These are phyloP conservation scores for Pantherophis vulpinus DNA, from an alignment of 2,797 vertebrate genomes.

Conservation along the genomic window DNA sequence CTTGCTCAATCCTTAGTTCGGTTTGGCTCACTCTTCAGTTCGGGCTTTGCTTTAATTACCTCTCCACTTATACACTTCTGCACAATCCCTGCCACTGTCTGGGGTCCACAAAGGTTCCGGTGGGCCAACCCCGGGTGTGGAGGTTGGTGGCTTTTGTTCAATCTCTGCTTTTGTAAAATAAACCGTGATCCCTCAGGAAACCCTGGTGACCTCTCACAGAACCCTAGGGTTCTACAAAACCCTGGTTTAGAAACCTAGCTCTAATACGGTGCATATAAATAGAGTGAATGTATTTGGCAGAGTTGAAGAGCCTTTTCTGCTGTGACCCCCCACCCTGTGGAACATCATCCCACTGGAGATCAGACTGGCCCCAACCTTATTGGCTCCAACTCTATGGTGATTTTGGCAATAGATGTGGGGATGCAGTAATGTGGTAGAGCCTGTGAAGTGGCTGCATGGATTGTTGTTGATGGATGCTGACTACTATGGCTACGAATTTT, in stretches of 20 bases:
- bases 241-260: background rate
- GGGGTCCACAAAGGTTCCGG: background rate
- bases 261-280: background rate
- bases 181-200: background rate
- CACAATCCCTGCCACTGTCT: background rate
- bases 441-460: background rate
- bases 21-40: background rate
- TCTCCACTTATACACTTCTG: background rate
- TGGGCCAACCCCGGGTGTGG: background rate
- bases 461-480: background rate
- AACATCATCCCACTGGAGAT: background rate
- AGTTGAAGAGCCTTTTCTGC: background rate
- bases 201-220: background rate
- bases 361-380: background rate
- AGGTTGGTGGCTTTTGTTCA: background rate
- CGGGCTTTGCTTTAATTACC: background rate
- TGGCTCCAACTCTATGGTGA: background rate
- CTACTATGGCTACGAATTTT: background rate
- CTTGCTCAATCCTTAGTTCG: background rate
- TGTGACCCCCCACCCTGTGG: background rate
- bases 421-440: background rate
- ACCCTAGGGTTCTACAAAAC: background rate
- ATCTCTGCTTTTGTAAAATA: background rate
- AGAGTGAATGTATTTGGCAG: background rate
- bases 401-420: background rate